Evolutionary conservation across 2,797 vertebrate species (phyloP).

Genomic region (Cygnus olor): DNA sequence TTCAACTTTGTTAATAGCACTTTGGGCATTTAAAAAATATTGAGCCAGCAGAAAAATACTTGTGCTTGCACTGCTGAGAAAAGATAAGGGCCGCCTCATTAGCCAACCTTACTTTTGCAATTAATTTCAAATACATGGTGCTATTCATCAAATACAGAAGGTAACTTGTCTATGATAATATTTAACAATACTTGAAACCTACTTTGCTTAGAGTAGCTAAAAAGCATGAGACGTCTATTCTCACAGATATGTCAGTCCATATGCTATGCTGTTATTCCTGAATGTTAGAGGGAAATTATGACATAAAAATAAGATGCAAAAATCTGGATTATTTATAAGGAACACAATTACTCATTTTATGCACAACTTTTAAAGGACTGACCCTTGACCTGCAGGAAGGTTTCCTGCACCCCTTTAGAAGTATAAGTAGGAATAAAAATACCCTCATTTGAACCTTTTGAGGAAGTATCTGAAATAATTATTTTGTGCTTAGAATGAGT

Average conservation of each 20-base stretch:
- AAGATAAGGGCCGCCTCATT: slow-evolving; percentile 83
- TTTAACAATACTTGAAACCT: slow-evolving; percentile 73
- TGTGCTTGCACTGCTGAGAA: slow-evolving; percentile 74
- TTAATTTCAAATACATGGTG: slow-evolving; percentile 80
- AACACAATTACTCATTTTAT: background rate
- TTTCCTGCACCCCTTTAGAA: slow-evolving; percentile 26
- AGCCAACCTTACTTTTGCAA: slow-evolving; percentile 80
- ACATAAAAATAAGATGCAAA: slow-evolving; percentile 1
- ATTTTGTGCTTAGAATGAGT: slow-evolving; percentile 38
- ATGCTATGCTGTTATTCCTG: background rate
- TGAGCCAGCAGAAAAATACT: slow-evolving; percentile 78
- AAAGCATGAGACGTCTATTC: slow-evolving; percentile 57
- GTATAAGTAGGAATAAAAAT: slow-evolving; percentile 8
- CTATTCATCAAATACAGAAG: slow-evolving; percentile 79
- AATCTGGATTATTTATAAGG: slow-evolving; percentile 35
- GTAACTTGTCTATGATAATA: slow-evolving; percentile 78
- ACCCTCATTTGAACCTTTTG: background rate
- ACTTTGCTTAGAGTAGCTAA: slow-evolving; percentile 54
- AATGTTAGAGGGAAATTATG: background rate
- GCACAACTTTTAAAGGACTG: slow-evolving; percentile 37
- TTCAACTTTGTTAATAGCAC: slow-evolving; percentile 75
- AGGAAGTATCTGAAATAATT: slow-evolving; percentile 20
- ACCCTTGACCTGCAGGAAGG: slow-evolving; percentile 14
- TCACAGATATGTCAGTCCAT: slow-evolving; percentile 7
- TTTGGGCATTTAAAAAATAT: slow-evolving; percentile 77